Base-by-base conservation (phyloP, 2,888 invertebrate genomes). In the Tinea semifulvella region DNA sequence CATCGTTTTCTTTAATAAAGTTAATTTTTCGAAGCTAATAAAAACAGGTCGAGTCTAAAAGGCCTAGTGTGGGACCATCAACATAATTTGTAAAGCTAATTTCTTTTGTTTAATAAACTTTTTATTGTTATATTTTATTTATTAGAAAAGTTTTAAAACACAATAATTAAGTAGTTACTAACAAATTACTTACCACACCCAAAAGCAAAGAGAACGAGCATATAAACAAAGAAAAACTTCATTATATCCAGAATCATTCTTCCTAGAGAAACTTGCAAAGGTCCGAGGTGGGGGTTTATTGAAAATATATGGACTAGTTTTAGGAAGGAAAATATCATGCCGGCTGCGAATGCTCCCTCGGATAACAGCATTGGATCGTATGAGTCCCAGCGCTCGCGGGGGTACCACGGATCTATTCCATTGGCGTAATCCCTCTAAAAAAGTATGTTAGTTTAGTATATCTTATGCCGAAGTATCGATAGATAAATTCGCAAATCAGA, bases 221-320 rank as follows among this genome's bases (percentile, higher is more conserved):
- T 89, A 64, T 96, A 96, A 57, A 98, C 94, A 66, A 96, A 94
- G 84, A 96, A 95, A 79, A 97, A 97, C 70, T 97, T 97, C 52
- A 97, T 86, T 52, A 98, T 96, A 65, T 98, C 97, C 58, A 94
- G 87, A 45, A 94, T 92, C 97, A 94, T 94, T 58, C 94, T 84
- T 43, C 97, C 97, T 11, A 98, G 77, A 1, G 97, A 97, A 44
- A 98, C 96, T 74, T 97, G 97, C 39, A 82, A 77, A 0, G 97
- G 98, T 49, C 98, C 97, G 55, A 98, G 84, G 69, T 98, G 94
- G 0, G 97, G 97, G 76, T 96, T 97, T 51, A 98, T 94, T 49
- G 96, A 96, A 84, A 97, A 97, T 63, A 97, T 94, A 69, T 97
- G 96, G 14, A 98, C 96, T 60, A 98, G 85, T 69, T 98, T 98